These are phyloP conservation scores for Tubulanus polymorphus DNA, from an alignment of 2,888 invertebrate genomes.

Conservation along the genomic window DNA sequence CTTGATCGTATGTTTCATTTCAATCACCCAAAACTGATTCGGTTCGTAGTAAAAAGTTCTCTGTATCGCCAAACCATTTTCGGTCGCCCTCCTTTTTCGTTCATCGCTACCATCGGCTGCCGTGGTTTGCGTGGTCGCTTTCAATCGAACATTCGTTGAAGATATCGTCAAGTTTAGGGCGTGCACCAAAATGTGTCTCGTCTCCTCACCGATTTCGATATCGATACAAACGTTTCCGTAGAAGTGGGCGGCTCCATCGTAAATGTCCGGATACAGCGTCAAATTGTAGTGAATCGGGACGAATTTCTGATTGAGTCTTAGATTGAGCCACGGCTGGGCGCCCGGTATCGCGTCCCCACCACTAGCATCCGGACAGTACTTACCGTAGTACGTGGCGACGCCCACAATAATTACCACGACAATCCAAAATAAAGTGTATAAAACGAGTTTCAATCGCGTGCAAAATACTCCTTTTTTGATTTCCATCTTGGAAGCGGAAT, in stretches of 20 bases:
- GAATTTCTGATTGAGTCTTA: constrained; percentile 62
- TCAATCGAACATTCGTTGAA: constrained; percentile 44
- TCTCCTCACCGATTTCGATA: constrained; percentile 41
- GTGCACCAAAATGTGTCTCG: constrained; percentile 59
- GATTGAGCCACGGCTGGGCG: constrained; percentile 43
- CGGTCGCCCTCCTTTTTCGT: constrained; percentile 4
- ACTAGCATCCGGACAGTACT: background rate
- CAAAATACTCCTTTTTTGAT: background rate
- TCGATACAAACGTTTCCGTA: constrained; percentile 58
- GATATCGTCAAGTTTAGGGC: constrained; percentile 60
- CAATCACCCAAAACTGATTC: constrained; percentile 56
- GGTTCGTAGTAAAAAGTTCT: constrained; percentile 46
- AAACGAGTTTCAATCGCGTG: background rate
- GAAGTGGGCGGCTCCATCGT: constrained; percentile 55
- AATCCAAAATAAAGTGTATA: background rate
- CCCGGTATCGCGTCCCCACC: constrained; percentile 6
- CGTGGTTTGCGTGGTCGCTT: too few relatives aligned
- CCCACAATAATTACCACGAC: background rate
- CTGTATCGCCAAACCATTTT: constrained; percentile 22
- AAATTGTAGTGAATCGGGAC: constrained; percentile 67
- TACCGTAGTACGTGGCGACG: background rate
- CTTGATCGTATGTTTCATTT: constrained; percentile 27
- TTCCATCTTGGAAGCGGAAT: too few relatives aligned
- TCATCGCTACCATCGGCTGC: background rate
- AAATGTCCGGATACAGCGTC: constrained; percentile 64